Evolutionary conservation across 2,888 invertebrate genomes (phyloP), one percentile per base, ranked within the genome.

Genomic region (Coelopa pilipes): DNA sequence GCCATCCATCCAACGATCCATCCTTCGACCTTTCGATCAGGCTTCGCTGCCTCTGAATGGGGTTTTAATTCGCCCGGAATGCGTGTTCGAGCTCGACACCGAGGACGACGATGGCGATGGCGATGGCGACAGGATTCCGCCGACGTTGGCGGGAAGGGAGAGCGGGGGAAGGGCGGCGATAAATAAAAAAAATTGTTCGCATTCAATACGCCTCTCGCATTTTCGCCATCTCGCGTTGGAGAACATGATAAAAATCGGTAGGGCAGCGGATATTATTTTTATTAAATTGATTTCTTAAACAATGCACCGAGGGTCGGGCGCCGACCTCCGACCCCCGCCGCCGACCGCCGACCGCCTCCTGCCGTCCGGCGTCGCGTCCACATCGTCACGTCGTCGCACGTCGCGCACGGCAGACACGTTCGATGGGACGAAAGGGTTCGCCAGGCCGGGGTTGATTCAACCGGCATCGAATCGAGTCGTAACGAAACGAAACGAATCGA

Each of bases 391-490:
- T 1, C 45, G 55, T n/a, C 34, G 21, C 78, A 78, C 79, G 78
- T 80, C 79, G 79, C 82, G 78, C 80, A 76, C 75, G 75, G 49
- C 73, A 7, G 34, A 34, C 34, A 34, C 34, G 34, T 34, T 34
- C 34, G 34, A n/a, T n/a, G n/a, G n/a, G n/a, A n/a, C n/a, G 34
- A 34, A 34, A 7, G 34, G 34, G 34, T 34, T 34, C 7, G 7
- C 34, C 2, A 34, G 34, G 34, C 2, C 34, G 34, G 34, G 34
- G 34, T 34, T 2, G 34, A 34, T 34, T 34, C 34, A 34, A 34
- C 34, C 7, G 34, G 34, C 2, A 34, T 34, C 34, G 34, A 34
- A 34, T 34, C 34, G 7, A 34, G 7, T 34, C 7, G 34, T 4
- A 34, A 4, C 7, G 34, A 34, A 34, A 4, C n/a, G n/a, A n/a